These are phyloP conservation scores for Mesoclemmys tuberculata DNA, from an alignment of 2,113 vertebrate genomes.

Conservation along the genomic window DNA sequence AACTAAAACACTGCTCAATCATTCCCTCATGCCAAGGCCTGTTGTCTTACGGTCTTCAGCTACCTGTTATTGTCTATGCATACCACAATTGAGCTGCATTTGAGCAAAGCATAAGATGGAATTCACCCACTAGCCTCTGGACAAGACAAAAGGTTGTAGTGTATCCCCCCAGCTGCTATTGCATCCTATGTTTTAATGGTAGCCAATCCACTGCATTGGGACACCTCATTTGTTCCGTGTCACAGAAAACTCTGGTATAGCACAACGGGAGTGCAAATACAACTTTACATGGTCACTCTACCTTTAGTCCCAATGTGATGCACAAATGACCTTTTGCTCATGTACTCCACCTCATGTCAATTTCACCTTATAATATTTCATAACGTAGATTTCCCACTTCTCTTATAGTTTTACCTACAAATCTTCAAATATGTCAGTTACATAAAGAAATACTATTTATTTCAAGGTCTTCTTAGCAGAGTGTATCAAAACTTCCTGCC, in stretches of 20 bases:
- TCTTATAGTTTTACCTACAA: neutral
- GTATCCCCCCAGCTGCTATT: neutral
- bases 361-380: neutral
- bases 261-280: neutral
- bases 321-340: neutral
- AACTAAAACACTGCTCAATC: neutral
- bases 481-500: neutral
- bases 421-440: neutral
- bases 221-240: neutral
- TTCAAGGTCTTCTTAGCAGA: neutral
- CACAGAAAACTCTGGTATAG: neutral
- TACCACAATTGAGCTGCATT: neutral
- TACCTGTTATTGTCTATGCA: neutral
- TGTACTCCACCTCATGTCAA: neutral
- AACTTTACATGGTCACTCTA: fast-evolving
- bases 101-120: neutral
- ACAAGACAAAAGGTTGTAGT: neutral
- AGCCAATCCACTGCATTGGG: too few species aligned
- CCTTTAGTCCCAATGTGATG: neutral
- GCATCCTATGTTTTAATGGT: fast-evolving
- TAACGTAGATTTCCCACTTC: neutral
- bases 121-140: neutral
- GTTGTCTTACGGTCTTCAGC: neutral
- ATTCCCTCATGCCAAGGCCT: neutral
- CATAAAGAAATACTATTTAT: neutral